Conservation (phyloP, 30 jellyfish, hydroid and myxozoan species). For the Pelagia noctiluca region DNA sequence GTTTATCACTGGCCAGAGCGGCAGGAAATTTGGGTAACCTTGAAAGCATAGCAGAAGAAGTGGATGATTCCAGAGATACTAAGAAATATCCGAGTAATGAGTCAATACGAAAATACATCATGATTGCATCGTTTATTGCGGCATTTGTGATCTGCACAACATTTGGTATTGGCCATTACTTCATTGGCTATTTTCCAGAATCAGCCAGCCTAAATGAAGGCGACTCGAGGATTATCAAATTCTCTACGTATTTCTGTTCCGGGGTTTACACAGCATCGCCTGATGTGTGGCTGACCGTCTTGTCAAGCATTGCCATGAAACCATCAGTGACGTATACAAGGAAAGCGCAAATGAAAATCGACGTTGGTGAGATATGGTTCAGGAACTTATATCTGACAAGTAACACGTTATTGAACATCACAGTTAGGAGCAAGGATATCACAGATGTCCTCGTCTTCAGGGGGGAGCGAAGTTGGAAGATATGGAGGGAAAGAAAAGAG, state of each 20-base stretch:
- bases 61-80: background rate
- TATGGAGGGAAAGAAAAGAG: constrained; percentile 78
- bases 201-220: constrained; percentile 51
- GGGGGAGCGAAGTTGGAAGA: constrained; percentile 45
- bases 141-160: constrained; percentile 34
- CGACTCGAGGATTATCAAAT: constrained; percentile 58
- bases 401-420: constrained; percentile 42
- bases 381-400: constrained; percentile 65
- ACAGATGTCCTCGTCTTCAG: constrained; percentile 56
- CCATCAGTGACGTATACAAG: constrained; percentile 26
- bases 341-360: constrained; percentile 11
- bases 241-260: constrained; percentile 75
- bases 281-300: constrained; percentile 42
- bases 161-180: constrained; percentile 51
- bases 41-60: constrained; percentile 44
- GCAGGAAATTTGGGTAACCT: background rate
- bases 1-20: background rate
- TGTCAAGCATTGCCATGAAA: constrained; percentile 5
- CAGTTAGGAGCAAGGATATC: constrained; percentile 18
- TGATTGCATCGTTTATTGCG: constrained; percentile 7
- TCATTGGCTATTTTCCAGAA: constrained; percentile 76
- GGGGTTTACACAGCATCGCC: constrained; percentile 45
- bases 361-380: constrained; percentile 60
- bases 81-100: background rate
- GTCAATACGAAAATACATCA: constrained; percentile 2